These are phyloP conservation scores for Tiliacea aurago DNA, from an alignment of 2,888 invertebrate species.

Conservation along the genomic window DNA sequence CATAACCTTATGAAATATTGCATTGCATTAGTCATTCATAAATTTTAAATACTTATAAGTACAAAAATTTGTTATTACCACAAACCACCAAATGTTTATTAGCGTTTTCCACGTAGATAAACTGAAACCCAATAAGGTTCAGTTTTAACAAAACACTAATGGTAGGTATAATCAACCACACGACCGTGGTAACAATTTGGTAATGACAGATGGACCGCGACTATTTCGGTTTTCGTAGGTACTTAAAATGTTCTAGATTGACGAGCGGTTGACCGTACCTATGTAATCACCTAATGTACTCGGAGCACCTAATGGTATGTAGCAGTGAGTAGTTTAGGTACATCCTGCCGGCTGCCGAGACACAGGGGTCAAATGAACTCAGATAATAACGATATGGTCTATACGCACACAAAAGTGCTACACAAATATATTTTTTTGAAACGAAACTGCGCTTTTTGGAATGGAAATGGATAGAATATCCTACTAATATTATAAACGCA, in stretches of 20 bases:
- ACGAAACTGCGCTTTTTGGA: background rate
- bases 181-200: background rate
- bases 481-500: no score
- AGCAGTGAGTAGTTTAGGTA: conserved; percentile 60
- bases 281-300: conserved; percentile 14
- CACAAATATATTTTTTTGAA: background rate
- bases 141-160: background rate
- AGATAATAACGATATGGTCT: conserved; percentile 70
- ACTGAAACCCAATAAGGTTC: conserved; percentile 14
- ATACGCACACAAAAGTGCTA: conserved; percentile 64
- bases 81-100: background rate
- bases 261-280: conserved; percentile 18
- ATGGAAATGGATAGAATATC: no score
- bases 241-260: background rate
- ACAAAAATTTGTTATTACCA: background rate
- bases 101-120: conserved; percentile 44
- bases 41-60: background rate
- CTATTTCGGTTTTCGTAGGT: background rate
- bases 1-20: no score
- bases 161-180: conserved; percentile 33
- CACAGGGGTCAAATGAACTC: conserved; percentile 79
- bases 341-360: conserved; percentile 71
- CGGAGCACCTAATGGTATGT: conserved; percentile 45
- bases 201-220: background rate
- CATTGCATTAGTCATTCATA: background rate